Evolutionary conservation across 1,140 invertebrate genomes (phyloP).

Genomic region (Aradophagus sp.): DNA sequence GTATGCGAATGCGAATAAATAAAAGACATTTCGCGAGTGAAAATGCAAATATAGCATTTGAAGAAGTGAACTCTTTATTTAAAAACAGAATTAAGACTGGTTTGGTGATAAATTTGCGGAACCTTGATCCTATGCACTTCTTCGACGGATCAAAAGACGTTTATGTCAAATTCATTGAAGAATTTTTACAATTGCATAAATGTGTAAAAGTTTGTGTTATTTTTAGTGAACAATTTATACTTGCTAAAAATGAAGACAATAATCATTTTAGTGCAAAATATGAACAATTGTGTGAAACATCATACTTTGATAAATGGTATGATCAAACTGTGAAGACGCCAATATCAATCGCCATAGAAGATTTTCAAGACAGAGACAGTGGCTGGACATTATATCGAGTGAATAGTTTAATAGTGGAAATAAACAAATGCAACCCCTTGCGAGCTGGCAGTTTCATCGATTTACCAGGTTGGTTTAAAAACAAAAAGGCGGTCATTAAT

Average conservation of each 20-base stretch:
- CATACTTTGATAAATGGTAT: not conserved
- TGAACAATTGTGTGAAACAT: not conserved
- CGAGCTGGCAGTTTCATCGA: not conserved
- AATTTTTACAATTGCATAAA: not conserved
- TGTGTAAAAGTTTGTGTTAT: not conserved
- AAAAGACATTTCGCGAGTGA: too few species aligned
- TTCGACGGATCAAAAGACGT: not conserved
- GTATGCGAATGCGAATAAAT: too few species aligned
- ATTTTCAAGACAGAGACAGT: not conserved
- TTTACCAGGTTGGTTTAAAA: not conserved
- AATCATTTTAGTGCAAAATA: conserved; percentile 2
- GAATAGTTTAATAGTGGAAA: not conserved
- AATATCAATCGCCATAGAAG: conserved; percentile 2
- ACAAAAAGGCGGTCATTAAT: conserved; percentile 3
- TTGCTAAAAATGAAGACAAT: not conserved
- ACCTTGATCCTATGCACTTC: not conserved
- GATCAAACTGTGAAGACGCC: not conserved
- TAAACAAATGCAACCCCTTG: conserved; percentile 1
- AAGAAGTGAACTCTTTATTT: not conserved
- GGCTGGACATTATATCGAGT: not conserved
- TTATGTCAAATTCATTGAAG: not conserved
- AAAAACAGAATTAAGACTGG: conserved; percentile 1
- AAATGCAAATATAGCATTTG: too few species aligned
- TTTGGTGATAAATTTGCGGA: not conserved
- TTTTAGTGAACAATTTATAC: conserved; percentile 3